These are phyloP conservation scores for Ophioderma brevispina DNA, from an alignment of 35 echinoderm and acorn worm species.

Conservation along the genomic window DNA sequence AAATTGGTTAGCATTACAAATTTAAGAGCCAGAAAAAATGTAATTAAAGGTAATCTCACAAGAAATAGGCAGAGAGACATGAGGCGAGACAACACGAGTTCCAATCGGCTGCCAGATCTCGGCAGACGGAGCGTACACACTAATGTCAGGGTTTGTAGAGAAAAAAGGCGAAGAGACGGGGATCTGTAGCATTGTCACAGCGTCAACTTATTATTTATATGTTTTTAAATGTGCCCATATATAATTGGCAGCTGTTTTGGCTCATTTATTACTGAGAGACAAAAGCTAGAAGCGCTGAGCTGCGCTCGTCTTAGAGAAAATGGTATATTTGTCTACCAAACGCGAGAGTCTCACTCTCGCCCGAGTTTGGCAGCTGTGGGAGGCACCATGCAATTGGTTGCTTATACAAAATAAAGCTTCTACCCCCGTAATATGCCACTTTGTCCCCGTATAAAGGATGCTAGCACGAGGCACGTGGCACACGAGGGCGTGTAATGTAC, in stretches of 20 bases:
- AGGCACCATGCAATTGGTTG: not conserved
- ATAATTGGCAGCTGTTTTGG: slow-evolving; percentile 69
- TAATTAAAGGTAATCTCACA: slow-evolving; percentile 47
- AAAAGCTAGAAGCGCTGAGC: not conserved
- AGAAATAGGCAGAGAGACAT: slow-evolving; percentile 1
- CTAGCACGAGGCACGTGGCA: not conserved
- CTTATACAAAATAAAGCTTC: not conserved
- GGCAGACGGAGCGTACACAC: slow-evolving; percentile 17
- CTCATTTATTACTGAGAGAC: slow-evolving; percentile 70
- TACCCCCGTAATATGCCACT: not conserved
- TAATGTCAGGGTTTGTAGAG: slow-evolving; percentile 1
- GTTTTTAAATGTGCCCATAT: slow-evolving; percentile 79
- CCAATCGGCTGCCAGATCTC: not conserved
- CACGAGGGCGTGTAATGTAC: not conserved
- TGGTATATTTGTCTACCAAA: not conserved
- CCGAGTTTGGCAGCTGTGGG: not conserved
- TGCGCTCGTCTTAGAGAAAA: not conserved
- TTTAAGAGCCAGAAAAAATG: slow-evolving; percentile 33
- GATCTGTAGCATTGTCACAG: slow-evolving; percentile 54
- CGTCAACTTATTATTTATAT: slow-evolving; percentile 80
- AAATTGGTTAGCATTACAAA: slow-evolving; percentile 45
- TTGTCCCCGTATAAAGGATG: not conserved
- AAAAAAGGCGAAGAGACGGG: not conserved
- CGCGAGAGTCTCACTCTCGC: not conserved
- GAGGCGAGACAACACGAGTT: not conserved